Base-by-base conservation (phyloP, 2,113 vertebrate species). In the Dasyprocta punctata region DNA sequence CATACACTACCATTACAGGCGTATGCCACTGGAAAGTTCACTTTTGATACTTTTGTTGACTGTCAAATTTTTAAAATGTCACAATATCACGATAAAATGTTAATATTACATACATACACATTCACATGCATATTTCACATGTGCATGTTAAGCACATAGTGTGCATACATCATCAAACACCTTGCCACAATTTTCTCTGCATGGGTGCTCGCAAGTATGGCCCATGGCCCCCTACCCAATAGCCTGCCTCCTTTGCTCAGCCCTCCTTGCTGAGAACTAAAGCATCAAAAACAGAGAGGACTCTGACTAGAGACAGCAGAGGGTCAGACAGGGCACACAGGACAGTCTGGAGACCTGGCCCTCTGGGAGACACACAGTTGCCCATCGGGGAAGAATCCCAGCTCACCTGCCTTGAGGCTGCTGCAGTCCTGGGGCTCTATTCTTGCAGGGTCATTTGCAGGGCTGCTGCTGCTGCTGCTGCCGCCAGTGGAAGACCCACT, bases 321-420 rank as follows among this genome's bases (percentile, higher is more conserved):
- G 67, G 5, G 63, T 85, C 1, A 2, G 30, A 65, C 7, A 26
- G 73, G 26, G 65, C 10, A 4, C 65, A 3, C 89, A 86, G 58
- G 47, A 60, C 16, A 33, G 56, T 30, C 60, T 58, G 38, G n/a
- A 14, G 24, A 3, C 17, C 10, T 1, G 33, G 89, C 33, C 67
- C 33, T 26, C 38, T 5, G 12, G 12, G 44, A 52, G 16, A 16
- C 30, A 6, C 3, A 8, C 0, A 2, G 20, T 3, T 28, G 10
- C 6, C 33, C 12, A 20, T 9, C 41, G 8, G 20, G 12, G 20
- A 44, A 38, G 77, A 30, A 30, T 30, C 17, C 20, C 24, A 0
- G 83, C 93, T 98, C 93, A 98, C 98, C 94, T 92, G 96, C 28
- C 56, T 12, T 3, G 54, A 92, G 77, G 2, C 20, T 1, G 3